A percentile compares a stretch with the other conserved stretches of the same genome.
These are phyloP conservation scores for Saimiri boliviensis DNA, from an alignment of 2,113 vertebrate genomes.

Conservation along the genomic window DNA sequence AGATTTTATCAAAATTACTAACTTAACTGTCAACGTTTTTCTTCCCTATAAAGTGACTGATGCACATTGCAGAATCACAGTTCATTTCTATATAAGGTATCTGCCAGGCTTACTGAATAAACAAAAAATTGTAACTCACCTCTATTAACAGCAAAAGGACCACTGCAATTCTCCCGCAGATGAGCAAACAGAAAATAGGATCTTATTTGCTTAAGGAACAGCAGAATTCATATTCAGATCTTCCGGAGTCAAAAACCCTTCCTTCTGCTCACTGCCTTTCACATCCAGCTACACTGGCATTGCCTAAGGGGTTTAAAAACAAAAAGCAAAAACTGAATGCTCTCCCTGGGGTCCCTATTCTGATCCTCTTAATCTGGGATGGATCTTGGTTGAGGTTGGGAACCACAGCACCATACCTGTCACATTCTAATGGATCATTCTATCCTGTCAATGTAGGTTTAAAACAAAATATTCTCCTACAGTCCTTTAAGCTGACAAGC, in stretches of 20 bases:
- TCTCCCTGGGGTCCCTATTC: rapidly evolving
- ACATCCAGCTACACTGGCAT: neutral
- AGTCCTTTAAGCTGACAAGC: neutral
- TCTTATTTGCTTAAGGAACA: neutral
- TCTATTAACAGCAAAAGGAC: neutral
- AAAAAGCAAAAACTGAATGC: neutral
- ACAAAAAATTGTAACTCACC: neutral
- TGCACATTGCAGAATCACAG: neutral
- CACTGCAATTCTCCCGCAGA: neutral
- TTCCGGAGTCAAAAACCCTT: neutral
- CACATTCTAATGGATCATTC: too few species aligned
- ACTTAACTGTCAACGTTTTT: neutral
- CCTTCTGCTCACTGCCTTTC: neutral
- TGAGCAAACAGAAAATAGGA: neutral
- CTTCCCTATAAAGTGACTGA: neutral
- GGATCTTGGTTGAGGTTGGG: neutral
- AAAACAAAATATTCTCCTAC: neutral
- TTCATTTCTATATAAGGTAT: neutral
- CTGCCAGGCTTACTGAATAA: neutral
- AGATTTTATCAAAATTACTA: neutral
- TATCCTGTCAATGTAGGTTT: neutral
- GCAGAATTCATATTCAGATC: neutral
- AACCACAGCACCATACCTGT: neutral
- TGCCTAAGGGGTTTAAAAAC: neutral
- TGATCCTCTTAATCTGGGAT: neutral